Evolutionary conservation across 2,888 invertebrate species (phyloP).

Genomic region (Dicyrtomina minuta): DNA sequence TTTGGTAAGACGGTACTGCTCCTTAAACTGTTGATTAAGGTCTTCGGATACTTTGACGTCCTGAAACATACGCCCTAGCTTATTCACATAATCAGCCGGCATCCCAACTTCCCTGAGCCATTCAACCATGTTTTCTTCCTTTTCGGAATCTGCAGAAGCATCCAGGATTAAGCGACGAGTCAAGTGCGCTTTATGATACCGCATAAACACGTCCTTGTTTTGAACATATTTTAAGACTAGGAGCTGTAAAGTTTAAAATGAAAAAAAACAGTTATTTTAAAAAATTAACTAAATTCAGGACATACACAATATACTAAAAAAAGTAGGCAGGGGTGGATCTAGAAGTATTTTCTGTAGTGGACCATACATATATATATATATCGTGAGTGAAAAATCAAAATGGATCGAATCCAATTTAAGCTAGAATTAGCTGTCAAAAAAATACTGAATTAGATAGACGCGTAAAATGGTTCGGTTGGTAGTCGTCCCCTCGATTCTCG

Average conservation of each 20-base stretch:
- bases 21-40: conserved; percentile 87
- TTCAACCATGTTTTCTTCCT: conserved; percentile 99
- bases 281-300: background rate
- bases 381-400: too few species aligned
- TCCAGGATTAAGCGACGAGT: conserved; percentile 94
- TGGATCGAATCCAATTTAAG: too few species aligned
- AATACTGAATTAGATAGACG: too few species aligned
- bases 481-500: too few species aligned
- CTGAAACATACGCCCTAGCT: conserved; percentile 94
- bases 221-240: conserved; percentile 97
- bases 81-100: conserved; percentile 99
- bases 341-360: too few species aligned
- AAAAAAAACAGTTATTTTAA: background rate
- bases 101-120: conserved; percentile 80
- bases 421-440: too few species aligned
- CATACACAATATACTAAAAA: background rate
- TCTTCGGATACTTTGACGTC: conserved; percentile 98
- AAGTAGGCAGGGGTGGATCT: too few species aligned
- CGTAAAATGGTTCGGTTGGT: too few species aligned
- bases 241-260: conserved; percentile 60
- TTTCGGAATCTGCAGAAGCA: conserved; percentile 97
- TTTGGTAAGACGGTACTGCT: conserved; percentile 71
- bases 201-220: conserved; percentile 99
- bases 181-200: conserved; percentile 97
- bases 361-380: too few species aligned